These are phyloP conservation scores for Tetheella fluctuosa DNA, from an alignment of 2,888 invertebrate species.

Conservation along the genomic window DNA sequence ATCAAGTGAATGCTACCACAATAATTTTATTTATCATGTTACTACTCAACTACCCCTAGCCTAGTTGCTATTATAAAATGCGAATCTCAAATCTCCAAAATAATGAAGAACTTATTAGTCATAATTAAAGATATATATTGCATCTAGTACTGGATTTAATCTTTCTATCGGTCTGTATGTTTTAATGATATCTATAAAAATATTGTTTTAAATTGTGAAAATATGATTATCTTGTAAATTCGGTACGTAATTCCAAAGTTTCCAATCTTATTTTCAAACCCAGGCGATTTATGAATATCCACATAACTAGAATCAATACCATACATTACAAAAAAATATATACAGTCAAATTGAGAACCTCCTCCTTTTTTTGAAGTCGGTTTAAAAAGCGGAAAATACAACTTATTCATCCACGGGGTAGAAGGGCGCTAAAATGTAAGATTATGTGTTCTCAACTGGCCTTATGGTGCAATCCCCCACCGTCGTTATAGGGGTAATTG, in stretches of 20 bases:
- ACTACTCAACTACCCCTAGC: constrained; percentile 47
- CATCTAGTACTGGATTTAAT: not conserved
- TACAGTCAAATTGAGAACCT: too few relatives aligned
- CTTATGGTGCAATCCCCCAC: constrained; percentile 80
- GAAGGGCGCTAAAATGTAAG: constrained; percentile 39
- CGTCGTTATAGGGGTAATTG: constrained; percentile 76
- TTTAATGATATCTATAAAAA: not conserved
- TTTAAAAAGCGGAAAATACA: not conserved
- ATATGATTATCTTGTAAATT: not conserved
- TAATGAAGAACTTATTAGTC: not conserved
- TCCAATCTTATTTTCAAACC: too few relatives aligned
- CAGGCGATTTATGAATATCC: not conserved
- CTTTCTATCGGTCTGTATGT: not conserved
- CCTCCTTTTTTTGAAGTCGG: too few relatives aligned
- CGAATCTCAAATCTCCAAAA: not conserved
- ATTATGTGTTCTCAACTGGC: constrained; percentile 75
- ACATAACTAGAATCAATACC: constrained; percentile 4
- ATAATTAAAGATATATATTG: not conserved
- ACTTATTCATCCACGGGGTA: constrained; percentile 48
- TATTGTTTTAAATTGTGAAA: not conserved
- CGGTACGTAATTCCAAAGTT: not conserved
- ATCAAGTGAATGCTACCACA: constrained; percentile 66
- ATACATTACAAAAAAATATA: too few relatives aligned
- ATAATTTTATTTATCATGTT: constrained; percentile 48
- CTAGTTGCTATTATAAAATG: constrained; percentile 19